Percentiles rank a stretch among this genome's conserved stretches.
Evolutionary conservation across 2,888 invertebrate species (phyloP).

Genomic region (Lasioglossum vierecki): DNA sequence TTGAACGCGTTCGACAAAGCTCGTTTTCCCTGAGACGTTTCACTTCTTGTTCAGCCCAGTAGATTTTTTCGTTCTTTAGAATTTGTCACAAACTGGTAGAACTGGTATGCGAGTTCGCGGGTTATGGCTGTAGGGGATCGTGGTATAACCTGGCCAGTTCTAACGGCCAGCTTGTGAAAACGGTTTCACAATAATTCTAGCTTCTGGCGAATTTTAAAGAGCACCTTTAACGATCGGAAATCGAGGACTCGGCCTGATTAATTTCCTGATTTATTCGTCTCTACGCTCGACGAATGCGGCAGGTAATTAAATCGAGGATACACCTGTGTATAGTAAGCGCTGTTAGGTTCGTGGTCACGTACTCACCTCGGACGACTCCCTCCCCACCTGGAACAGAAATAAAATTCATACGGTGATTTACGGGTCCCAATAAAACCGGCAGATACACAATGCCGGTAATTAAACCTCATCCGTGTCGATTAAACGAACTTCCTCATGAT

Average conservation of each 20-base stretch:
- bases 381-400: slow-evolving; percentile 46
- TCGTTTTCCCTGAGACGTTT: not conserved
- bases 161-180: not conserved
- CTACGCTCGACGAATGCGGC: not conserved
- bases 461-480: not conserved
- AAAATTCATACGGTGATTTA: not conserved
- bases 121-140: not conserved
- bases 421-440: not conserved
- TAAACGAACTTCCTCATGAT: not conserved
- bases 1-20: not conserved
- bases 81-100: slow-evolving; percentile 3
- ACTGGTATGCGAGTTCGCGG: slow-evolving; percentile 1
- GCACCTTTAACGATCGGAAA: slow-evolving; percentile 12
- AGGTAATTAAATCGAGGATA: slow-evolving; percentile 5
- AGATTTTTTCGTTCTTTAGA: not conserved
- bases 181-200: not conserved
- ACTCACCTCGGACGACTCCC: slow-evolving; percentile 39
- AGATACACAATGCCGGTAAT: not conserved
- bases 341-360: not conserved
- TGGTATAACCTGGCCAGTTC: slow-evolving; percentile 15
- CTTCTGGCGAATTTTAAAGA: not conserved
- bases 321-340: slow-evolving; percentile 2
- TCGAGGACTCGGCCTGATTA: not conserved
- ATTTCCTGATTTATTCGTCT: not conserved
- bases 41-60: not conserved